Percentiles rank a stretch among this genome's conserved stretches.
Evolutionary conservation across 2,888 invertebrate genomes (phyloP).

Genomic region (Diadegma fenestrale): DNA sequence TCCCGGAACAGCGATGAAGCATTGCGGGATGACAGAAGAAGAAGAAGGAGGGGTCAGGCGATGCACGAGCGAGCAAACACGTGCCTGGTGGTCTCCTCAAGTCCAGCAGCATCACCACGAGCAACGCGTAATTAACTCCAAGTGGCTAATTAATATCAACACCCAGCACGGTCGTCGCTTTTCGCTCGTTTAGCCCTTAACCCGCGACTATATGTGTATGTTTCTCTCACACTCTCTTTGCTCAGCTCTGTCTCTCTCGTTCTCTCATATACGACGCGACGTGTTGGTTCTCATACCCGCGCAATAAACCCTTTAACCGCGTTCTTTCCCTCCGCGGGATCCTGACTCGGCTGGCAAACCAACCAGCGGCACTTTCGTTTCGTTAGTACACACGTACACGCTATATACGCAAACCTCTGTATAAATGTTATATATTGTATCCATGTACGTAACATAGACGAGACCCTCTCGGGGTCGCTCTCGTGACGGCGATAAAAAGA

Average conservation of each 20-base stretch:
- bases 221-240: not conserved
- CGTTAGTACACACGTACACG: constrained; percentile 23
- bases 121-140: constrained; percentile 73
- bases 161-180: constrained; percentile 60
- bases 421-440: constrained; percentile 8
- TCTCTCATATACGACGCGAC: constrained; percentile 20
- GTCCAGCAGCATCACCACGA: constrained; percentile 59
- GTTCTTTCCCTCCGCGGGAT: constrained; percentile 59
- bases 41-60: constrained; percentile 13
- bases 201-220: constrained; percentile 41
- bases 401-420: not conserved
- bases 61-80: constrained; percentile 55
- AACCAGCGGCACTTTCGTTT: constrained; percentile 38
- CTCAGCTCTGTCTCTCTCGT: constrained; percentile 2
- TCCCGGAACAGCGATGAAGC: not conserved
- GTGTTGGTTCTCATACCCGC: constrained; percentile 39
- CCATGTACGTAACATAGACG: constrained; percentile 10
- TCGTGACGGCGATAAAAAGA: constrained; percentile 48
- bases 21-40: constrained; percentile 12
- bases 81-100: constrained; percentile 33
- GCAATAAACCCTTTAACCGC: constrained; percentile 60
- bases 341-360: constrained; percentile 45
- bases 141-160: constrained; percentile 75
- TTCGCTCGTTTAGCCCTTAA: constrained; percentile 70
- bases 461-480: constrained; percentile 13